Base-by-base conservation (phyloP, 2,888 invertebrate genomes). In the Caenorhabditis sp. region DNA sequence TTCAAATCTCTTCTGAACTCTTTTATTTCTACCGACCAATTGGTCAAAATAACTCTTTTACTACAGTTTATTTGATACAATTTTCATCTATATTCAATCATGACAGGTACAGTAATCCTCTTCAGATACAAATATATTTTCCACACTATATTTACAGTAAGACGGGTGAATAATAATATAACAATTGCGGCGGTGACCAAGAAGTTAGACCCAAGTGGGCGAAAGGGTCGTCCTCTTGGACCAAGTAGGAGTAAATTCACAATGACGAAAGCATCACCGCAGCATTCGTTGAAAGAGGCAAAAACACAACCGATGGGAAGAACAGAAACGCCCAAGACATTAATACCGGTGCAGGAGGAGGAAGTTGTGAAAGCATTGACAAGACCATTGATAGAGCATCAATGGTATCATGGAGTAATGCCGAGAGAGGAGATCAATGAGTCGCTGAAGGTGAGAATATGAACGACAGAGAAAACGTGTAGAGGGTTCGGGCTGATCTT, bases 381-480 rank as follows among this genome's bases (percentile, higher is more conserved):
- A 14, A 43, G 14, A 17, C 2, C 8, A 10, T 43, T 43, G 43
- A 43, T 43, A 17, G 43, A 17, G 14, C 43, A 43, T 43, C 43
- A 43, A 43, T 43, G 43, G 43, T 43, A 17, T 43, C 43, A 43
- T 43, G 43, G 43, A 43, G 43, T 43, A 10, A 43, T 43, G 43
- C 43, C 43, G 43, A 43, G 43, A 43, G 43, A 43, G 43, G 43
- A 43, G 43, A 43, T 43, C 14, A 43, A 52, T 21, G 52, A 52
- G 20, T 23, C 21, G 23, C 12, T 23, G 52, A 52, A 52, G 52
- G 23, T 23, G 20, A 8, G 52, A 21, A 4, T 10, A 5, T 20
- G 52, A 21, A 52, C 10, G 3, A 21, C 20, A 14, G 50, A 4
- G 4, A 20, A 20, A 17, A 50, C 17, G 14, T n/a, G n/a, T n/a